These are phyloP conservation scores for Lingula anatina DNA, from an alignment of 2,888 invertebrate species.

Conservation along the genomic window DNA sequence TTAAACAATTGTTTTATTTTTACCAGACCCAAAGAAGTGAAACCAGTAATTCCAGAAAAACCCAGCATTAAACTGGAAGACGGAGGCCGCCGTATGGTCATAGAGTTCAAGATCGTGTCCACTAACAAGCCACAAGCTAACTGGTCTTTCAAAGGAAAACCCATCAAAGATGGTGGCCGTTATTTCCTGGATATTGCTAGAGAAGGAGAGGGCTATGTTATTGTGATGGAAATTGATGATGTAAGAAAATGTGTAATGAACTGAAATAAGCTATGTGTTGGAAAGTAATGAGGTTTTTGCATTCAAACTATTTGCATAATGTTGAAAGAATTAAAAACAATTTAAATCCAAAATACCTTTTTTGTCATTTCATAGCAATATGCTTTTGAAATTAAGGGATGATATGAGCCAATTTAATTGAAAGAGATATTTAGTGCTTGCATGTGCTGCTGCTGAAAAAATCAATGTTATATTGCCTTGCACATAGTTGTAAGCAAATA, in stretches of 20 bases:
- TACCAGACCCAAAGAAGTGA: constrained; percentile 14
- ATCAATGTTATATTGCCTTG: too few species aligned
- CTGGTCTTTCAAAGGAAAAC: constrained; percentile 60
- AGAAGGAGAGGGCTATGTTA: constrained; percentile 50
- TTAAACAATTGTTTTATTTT: neutral
- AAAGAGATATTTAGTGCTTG: too few species aligned
- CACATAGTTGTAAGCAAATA: too few species aligned
- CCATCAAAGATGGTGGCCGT: constrained; percentile 75
- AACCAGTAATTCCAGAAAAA: constrained; percentile 60
- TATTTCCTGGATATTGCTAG: constrained; percentile 77
- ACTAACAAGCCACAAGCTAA: constrained; percentile 24
- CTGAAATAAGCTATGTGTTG: too few species aligned
- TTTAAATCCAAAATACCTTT: too few species aligned
- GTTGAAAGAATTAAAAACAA: too few species aligned
- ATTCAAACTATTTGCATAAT: too few species aligned
- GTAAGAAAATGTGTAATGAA: constrained; percentile 27
- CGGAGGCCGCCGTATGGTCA: constrained; percentile 60
- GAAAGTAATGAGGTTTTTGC: too few species aligned
- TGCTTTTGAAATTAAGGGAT: too few species aligned
- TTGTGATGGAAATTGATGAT: constrained; percentile 30
- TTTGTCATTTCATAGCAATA: too few species aligned
- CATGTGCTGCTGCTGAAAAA: too few species aligned
- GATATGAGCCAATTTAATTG: too few species aligned
- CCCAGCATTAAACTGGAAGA: constrained; percentile 88
- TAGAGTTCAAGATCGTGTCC: constrained; percentile 26